Evolutionary conservation across 2,888 invertebrate species (phyloP), one percentile per base, ranked within the genome.

Genomic region (Peribatodes rhomboidaria): DNA sequence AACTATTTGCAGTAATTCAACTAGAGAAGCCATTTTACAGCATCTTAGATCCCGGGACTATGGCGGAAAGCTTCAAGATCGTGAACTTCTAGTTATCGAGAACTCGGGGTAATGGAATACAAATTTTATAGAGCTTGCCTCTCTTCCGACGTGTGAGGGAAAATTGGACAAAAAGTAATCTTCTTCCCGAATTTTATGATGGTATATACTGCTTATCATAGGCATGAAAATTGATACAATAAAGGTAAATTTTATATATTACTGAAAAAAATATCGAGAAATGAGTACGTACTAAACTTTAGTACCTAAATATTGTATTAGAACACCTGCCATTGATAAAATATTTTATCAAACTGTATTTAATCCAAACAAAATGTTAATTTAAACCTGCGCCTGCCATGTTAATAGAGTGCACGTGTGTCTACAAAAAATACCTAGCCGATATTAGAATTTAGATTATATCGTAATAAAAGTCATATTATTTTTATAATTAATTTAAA

Each of bases 1-100:
- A 80, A 79, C 80, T 81, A 85, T 84, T 81, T 79, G 81, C 81
- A 82, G 81, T 84, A 82, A 82, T 82, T 84, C 58, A 65, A 61
- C 59, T 59, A 56, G 37, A n/a, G 39, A 53, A 65, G 49, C 57
- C 60, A 55, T 61, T 63, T 59, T 54, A 58, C 55, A 58, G 50
- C 42, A 41, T 57, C 49, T 20, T 1, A 57, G 42, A 67, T 53
- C 53, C 56, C 52, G 11, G 46, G 64, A 65, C 65, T 65, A 62
- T 44, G 56, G 54, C 60, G 57, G 56, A 54, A 60, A 53, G 49
- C 62, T 49, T 33, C 33, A 46, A 61, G 52, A 55, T 64, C 31
- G 14, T 35, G 42, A 66, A 59, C 58, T 64, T 58, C 42, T 61
- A 52, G 52, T 52, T 66, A 61, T 68, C 55, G 61, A 56, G 58